Evolutionary conservation across 2,113 vertebrate species (phyloP).

Genomic region (Apodemus speciosus): DNA sequence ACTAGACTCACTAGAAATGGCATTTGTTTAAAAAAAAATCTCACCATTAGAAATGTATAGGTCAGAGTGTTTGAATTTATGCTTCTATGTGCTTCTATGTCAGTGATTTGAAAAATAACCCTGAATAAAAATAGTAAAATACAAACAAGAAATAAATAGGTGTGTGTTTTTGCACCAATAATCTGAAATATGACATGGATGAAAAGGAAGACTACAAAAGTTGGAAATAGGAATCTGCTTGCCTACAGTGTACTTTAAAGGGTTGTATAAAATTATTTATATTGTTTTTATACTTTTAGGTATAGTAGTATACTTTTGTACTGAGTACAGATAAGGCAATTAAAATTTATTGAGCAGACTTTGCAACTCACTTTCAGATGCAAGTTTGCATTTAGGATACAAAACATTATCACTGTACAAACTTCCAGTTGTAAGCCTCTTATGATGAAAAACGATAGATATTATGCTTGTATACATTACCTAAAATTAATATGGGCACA

Average conservation of each 20-base stretch:
- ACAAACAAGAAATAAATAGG: not conserved
- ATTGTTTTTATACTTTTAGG: not conserved
- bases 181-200: not conserved
- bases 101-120: conserved; percentile 36
- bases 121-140: not conserved
- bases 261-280: not conserved
- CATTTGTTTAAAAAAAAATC: not conserved
- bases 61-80: not conserved
- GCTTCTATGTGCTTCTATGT: not conserved
- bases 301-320: not conserved
- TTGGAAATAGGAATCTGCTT: not conserved
- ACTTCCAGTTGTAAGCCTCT: not conserved
- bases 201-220: not conserved
- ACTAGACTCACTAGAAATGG: not conserved
- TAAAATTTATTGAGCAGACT: not conserved
- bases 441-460: not conserved
- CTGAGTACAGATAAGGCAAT: not conserved
- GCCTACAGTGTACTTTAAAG: conserved; percentile 24
- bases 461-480: not conserved
- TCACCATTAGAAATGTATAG: not conserved
- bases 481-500: conserved; percentile 40
- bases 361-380: not conserved
- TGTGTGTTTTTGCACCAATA: not conserved
- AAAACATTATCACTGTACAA: conserved; percentile 37
- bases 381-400: not conserved